Conservation (phyloP, 2,113 vertebrate genomes). For the Rhinogobius similis region DNA sequence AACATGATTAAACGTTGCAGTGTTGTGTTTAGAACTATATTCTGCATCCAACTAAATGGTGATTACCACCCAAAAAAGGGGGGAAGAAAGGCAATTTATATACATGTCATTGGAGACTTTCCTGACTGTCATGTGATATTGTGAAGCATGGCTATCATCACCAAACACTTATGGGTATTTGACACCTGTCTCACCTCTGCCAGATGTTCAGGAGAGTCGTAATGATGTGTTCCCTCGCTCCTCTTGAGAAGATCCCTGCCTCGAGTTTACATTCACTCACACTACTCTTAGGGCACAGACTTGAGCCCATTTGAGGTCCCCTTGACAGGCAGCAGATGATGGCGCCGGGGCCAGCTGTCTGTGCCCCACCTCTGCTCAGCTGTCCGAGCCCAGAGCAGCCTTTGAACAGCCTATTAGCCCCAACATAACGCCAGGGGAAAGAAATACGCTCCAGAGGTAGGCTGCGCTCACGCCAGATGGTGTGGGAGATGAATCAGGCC, state of each 20-base stretch:
- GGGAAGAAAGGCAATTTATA: slow-evolving; percentile 36
- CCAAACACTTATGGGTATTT: slow-evolving; percentile 44
- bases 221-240: slow-evolving; percentile 42
- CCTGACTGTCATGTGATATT: slow-evolving; percentile 13
- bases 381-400: slow-evolving; percentile 73
- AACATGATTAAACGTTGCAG: slow-evolving; percentile 21
- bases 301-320: slow-evolving; percentile 48
- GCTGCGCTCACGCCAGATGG: slow-evolving; percentile 77
- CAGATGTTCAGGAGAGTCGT: slow-evolving; percentile 55
- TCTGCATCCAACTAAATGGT: slow-evolving; percentile 2
- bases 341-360: slow-evolving; percentile 72
- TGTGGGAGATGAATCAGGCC: slow-evolving; percentile 80
- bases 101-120: slow-evolving; percentile 13
- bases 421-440: slow-evolving; percentile 75
- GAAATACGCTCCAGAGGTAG: slow-evolving; percentile 77
- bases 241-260: slow-evolving; percentile 10
- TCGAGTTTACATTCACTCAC: slow-evolving; percentile 38
- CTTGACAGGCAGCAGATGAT: slow-evolving; percentile 77
- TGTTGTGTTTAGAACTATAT: slow-evolving; percentile 1
- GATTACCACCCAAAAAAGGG: background rate
- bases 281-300: slow-evolving; percentile 47
- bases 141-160: slow-evolving; percentile 30
- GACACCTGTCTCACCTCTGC: slow-evolving; percentile 43
- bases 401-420: slow-evolving; percentile 81
- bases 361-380: slow-evolving; percentile 79